Evolutionary conservation across 2,888 invertebrate species (phyloP).

Genomic region (Acronicta aceris): DNA sequence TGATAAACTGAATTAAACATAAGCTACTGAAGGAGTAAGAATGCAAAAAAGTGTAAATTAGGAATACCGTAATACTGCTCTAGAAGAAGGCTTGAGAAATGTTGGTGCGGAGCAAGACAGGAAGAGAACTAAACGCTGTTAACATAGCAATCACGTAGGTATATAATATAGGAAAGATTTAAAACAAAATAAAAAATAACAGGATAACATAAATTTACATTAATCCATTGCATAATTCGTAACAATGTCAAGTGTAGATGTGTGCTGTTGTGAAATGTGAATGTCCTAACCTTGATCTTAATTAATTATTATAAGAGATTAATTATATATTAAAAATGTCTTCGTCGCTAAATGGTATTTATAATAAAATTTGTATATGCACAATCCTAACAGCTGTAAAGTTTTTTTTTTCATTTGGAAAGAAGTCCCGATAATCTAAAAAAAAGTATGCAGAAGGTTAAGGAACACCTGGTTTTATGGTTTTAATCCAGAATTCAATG

Average conservation of each 20-base stretch:
- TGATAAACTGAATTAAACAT: constrained; percentile 26
- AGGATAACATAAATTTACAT: constrained; percentile 16
- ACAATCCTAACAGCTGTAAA: too few relatives aligned
- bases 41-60: constrained; percentile 44
- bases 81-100: constrained; percentile 65
- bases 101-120: constrained; percentile 59
- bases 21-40: constrained; percentile 27
- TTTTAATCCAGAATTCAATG: too few relatives aligned
- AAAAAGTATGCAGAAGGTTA: background rate
- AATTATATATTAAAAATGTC: too few relatives aligned
- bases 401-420: background rate
- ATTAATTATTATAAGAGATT: background rate
- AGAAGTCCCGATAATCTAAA: background rate
- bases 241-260: background rate
- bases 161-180: constrained; percentile 49
- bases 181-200: constrained; percentile 24
- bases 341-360: too few relatives aligned
- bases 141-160: constrained; percentile 51
- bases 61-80: constrained; percentile 59
- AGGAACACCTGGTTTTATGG: too few relatives aligned
- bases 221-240: background rate
- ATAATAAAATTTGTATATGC: too few relatives aligned
- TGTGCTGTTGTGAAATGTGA: background rate
- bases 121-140: constrained; percentile 55
- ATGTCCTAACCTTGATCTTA: background rate